phyloP scores from a whole-genome alignment of 1,140 invertebrate species.

The Drosophila pachea region DNA sequence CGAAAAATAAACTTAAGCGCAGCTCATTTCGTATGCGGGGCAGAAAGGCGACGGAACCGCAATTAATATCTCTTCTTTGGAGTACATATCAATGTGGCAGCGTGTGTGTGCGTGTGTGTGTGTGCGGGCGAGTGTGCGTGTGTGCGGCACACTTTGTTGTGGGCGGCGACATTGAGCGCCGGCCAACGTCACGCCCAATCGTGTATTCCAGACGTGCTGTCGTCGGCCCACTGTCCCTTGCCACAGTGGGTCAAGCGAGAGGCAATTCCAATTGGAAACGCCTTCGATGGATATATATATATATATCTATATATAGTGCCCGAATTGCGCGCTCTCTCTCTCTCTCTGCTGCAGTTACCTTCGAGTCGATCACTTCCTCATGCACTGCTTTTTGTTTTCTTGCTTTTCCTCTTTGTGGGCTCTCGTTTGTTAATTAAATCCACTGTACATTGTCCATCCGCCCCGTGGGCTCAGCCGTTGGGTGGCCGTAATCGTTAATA shows the following conservation, averaged over 20 bases:
- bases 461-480: constrained; percentile 8
- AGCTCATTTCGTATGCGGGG: constrained; percentile 21
- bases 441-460: constrained; percentile 32
- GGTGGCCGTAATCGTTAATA: constrained; percentile 74
- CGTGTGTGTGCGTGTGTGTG: constrained; percentile 10
- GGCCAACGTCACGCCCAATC: constrained; percentile 20
- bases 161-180: constrained; percentile 64
- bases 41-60: background rate
- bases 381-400: background rate
- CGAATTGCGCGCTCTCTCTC: too few relatives aligned
- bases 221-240: constrained; percentile 19
- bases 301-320: too few relatives aligned
- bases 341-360: too few relatives aligned
- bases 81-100: background rate
- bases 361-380: background rate
- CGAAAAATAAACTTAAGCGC: constrained; percentile 3
- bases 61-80: constrained; percentile 16
- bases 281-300: too few relatives aligned
- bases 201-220: constrained; percentile 28
- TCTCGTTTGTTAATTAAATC: background rate
- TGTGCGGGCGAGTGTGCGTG: background rate
- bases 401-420: background rate
- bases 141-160: constrained; percentile 52
- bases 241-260: background rate
- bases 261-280: background rate